Base-by-base conservation (phyloP, 1,140 invertebrate genomes). In the Zaprionus gabonicus region DNA sequence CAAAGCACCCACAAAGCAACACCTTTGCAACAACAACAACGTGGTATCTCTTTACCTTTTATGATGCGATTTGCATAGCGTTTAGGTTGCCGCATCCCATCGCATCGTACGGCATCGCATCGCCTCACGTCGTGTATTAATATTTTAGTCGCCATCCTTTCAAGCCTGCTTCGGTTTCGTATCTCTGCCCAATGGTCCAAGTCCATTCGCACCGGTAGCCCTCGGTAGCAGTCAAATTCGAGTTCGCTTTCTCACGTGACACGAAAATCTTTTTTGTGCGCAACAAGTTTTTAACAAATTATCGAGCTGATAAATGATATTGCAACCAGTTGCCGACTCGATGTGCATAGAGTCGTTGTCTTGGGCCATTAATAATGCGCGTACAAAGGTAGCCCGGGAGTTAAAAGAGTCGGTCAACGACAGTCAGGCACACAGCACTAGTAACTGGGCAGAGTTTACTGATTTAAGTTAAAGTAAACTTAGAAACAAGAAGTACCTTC, bases 191-290 rank as follows among this genome's bases (percentile, higher is more conserved):
- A 3, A n/a, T n/a, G 25, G 17, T 41, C 12, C 12, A 36, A 20
- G 13, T 56, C 60, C 20, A 46, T 64, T 58, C 20, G 70, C 65
- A 76, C 67, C 83, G 67, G 83, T 84, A 87, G 84, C 85, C 65
- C 23, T 13, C 53, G 46, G 46, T 49, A 49, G 46, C 38, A 66
- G 44, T 67, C 62, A 62, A 66, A 68, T 65, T 82, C 63, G 60
- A 49, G 57, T 68, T 67, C 28, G 34, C 38, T 51, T 64, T 82
- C 78, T 81, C 82, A 91, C 78, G 79, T 88, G 90, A 91, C 90
- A 91, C 65, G 90, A 90, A 91, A 91, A 91, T 82, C 82, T 91
- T 91, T 88, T 91, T 91, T 91, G 71, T 91, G 82, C 81, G 90
- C 85, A 91, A 91, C 90, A 91, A 91, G 85, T 91, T 78, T 77